Percentiles rank a stretch among this genome's conserved stretches.
phyloP scores from a whole-genome alignment of 2,797 vertebrate species.

The Semaprochilodus insignis region DNA sequence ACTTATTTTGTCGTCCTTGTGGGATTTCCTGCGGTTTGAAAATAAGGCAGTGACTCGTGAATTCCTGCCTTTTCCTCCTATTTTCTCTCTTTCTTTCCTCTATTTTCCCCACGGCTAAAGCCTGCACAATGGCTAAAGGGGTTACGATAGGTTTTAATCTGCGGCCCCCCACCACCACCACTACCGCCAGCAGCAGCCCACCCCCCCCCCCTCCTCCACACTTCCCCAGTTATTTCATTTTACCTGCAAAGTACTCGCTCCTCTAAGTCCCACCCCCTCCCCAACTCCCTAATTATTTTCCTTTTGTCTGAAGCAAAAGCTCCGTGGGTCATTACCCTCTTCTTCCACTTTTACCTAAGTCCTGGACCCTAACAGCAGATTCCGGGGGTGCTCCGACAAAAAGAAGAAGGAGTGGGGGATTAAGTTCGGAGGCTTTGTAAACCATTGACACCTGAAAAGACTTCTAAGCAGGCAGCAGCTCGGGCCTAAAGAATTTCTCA shows the following conservation, averaged over 20 bases:
- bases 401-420: slow-evolving; percentile 52
- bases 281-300: slow-evolving; percentile 44
- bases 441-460: slow-evolving; percentile 62
- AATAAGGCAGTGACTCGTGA: slow-evolving; percentile 56
- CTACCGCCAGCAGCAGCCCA: no score
- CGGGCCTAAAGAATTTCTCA: slow-evolving; percentile 55
- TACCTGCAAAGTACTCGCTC: slow-evolving; percentile 38
- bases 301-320: slow-evolving; percentile 50
- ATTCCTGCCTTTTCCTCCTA: slow-evolving; percentile 46
- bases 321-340: slow-evolving; percentile 55
- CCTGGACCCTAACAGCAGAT: slow-evolving; percentile 36
- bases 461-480: slow-evolving; percentile 43
- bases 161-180: neutral
- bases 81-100: slow-evolving; percentile 1
- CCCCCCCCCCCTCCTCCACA: no score
- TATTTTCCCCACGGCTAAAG: neutral
- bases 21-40: slow-evolving; percentile 52
- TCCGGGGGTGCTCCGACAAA: slow-evolving; percentile 4
- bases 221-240: slow-evolving; percentile 40
- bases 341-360: slow-evolving; percentile 46
- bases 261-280: neutral
- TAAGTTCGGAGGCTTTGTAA: slow-evolving; percentile 59
- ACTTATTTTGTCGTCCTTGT: slow-evolving; percentile 58
- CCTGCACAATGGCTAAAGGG: slow-evolving; percentile 27
- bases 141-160: slow-evolving; percentile 33